A percentile compares a stretch with the other conserved stretches of the same genome.
phyloP scores from a whole-genome alignment of 2,797 vertebrate genomes.

The Neostethus bicornis region DNA sequence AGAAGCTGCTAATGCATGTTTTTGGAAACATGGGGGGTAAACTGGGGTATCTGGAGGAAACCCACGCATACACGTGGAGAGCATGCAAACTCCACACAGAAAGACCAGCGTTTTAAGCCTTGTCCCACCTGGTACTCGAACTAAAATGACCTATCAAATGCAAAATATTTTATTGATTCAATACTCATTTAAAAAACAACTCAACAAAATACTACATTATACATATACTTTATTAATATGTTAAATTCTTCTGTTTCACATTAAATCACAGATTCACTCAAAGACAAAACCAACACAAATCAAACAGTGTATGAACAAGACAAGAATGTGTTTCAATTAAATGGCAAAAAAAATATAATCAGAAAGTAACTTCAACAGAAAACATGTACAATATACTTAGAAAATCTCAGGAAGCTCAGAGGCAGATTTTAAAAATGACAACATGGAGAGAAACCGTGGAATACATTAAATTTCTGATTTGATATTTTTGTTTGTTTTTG shows the following conservation, averaged over 20 bases:
- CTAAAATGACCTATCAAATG: neutral
- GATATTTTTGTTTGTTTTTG: neutral
- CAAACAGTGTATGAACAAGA: neutral
- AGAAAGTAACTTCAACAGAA: neutral
- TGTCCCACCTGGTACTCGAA: no score
- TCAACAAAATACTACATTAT: neutral
- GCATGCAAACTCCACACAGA: no score
- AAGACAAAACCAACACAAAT: neutral
- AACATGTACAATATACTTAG: neutral
- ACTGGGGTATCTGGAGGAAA: no score
- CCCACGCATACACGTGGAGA: no score
- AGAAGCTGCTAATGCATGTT: no score
- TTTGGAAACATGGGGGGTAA: no score
- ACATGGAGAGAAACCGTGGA: neutral
- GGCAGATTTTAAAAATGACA: neutral
- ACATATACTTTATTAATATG: neutral
- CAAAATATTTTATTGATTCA: neutral
- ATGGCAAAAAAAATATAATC: conserved; percentile 1
- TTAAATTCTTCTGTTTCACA: conserved; percentile 3
- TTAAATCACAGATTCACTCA: conserved; percentile 1
- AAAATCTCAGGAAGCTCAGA: neutral
- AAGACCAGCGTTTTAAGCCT: no score
- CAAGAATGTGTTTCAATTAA: neutral
- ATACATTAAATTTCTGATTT: neutral
- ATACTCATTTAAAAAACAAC: neutral